Evolutionary conservation across 2,888 invertebrate genomes (phyloP).

Genomic region (Vanessa cardui): DNA sequence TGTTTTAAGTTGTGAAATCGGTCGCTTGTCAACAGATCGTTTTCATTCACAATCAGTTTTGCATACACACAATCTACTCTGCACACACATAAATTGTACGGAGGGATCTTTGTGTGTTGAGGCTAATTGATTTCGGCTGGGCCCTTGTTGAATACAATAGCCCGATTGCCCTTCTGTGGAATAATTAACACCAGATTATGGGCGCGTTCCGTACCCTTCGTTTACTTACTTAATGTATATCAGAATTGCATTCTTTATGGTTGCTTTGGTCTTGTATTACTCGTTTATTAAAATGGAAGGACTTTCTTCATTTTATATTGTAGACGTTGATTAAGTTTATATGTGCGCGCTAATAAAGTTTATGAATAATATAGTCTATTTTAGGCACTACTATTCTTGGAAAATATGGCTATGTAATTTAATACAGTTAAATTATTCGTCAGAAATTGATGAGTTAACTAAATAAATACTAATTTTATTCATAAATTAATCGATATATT

Average conservation of each 20-base stretch:
- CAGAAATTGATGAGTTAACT: too few relatives aligned
- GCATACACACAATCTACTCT: constrained; percentile 54
- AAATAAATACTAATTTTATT: too few relatives aligned
- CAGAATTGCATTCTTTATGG: constrained; percentile 39
- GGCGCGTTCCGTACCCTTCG: constrained; percentile 49
- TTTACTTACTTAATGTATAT: constrained; percentile 67
- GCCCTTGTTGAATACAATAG: constrained; percentile 50
- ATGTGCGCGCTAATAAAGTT: not conserved
- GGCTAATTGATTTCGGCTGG: constrained; percentile 71
- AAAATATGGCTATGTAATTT: too few relatives aligned
- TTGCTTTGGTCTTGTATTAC: constrained; percentile 38
- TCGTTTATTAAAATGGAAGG: constrained; percentile 29
- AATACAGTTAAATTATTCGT: too few relatives aligned
- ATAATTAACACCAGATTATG: constrained; percentile 73
- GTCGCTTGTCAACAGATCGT: constrained; percentile 27
- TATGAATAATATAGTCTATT: too few relatives aligned
- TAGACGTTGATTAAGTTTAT: not conserved
- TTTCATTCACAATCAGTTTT: constrained; percentile 46
- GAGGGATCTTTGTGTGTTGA: constrained; percentile 55
- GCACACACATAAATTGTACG: constrained; percentile 61
- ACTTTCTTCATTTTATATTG: constrained; percentile 36
- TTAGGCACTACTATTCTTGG: too few relatives aligned
- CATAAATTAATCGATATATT: too few relatives aligned
- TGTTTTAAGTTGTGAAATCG: constrained; percentile 14
- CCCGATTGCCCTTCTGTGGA: constrained; percentile 57